Percentiles rank a stretch among this genome's conserved stretches.
Evolutionary conservation across 2,888 invertebrate species (phyloP).

Genomic region (Chloroclystis v-ata): DNA sequence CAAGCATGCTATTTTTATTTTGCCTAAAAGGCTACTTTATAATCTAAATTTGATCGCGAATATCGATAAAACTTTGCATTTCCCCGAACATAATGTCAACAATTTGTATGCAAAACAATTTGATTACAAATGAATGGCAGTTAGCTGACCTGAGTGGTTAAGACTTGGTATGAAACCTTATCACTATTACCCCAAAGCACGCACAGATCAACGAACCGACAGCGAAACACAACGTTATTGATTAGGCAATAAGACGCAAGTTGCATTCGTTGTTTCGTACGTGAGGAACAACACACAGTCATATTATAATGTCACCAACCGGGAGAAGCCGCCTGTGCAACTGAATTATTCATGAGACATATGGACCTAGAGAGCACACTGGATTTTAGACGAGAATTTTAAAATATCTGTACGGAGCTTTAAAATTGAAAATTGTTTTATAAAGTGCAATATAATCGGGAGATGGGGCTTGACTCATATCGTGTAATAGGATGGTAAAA

Average conservation of each 20-base stretch:
- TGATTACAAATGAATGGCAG: conserved; percentile 2
- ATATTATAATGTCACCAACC: conserved; percentile 53
- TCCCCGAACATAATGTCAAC: not conserved
- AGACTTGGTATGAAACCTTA: not conserved
- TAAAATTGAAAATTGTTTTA: conserved; percentile 68
- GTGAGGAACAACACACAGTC: conserved; percentile 31
- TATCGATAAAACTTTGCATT: not conserved
- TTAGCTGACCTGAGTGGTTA: not conserved
- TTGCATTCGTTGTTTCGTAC: conserved; percentile 35
- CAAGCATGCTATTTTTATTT: too few species aligned
- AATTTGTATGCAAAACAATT: not conserved
- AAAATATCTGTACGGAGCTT: conserved; percentile 67
- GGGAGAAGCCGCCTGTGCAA: conserved; percentile 59
- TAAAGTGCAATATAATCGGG: conserved; percentile 46
- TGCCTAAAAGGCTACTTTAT: too few species aligned
- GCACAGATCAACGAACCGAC: not conserved
- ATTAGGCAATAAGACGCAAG: conserved; percentile 19
- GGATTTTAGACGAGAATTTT: conserved; percentile 74
- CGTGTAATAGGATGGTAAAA: not conserved
- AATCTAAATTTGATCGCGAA: not conserved
- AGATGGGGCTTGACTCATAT: not conserved
- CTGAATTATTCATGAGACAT: conserved; percentile 76
- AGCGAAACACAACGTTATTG: not conserved
- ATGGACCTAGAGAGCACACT: conserved; percentile 76
- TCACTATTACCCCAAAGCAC: not conserved